Conservation (phyloP, 1,140 invertebrate genomes). For the Drosophila seguyi region DNA sequence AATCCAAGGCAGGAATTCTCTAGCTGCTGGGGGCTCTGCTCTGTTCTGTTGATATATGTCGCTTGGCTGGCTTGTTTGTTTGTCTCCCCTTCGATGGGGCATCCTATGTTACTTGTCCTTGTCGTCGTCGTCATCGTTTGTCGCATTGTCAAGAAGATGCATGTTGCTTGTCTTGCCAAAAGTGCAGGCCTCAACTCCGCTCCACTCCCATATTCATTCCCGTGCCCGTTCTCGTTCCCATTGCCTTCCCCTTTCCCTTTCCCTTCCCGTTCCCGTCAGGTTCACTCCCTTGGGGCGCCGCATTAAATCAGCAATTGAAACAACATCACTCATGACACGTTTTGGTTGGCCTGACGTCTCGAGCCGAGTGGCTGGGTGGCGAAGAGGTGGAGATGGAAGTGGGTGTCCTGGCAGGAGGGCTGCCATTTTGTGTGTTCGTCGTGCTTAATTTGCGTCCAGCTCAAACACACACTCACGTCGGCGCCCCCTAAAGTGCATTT, state of each 20-base stretch:
- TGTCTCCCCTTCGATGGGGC: slow-evolving; percentile 42
- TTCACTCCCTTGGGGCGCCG: slow-evolving; percentile 55
- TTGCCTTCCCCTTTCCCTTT: slow-evolving; percentile 12
- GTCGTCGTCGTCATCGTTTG: slow-evolving; percentile 81
- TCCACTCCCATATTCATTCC: slow-evolving; percentile 10
- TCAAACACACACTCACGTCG: slow-evolving; percentile 26
- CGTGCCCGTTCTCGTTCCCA: background rate
- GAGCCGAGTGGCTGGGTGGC: slow-evolving; percentile 21
- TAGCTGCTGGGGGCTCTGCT: slow-evolving; percentile 34
- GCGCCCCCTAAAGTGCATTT: slow-evolving; percentile 77
- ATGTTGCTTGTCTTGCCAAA: slow-evolving; percentile 81
- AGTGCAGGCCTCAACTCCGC: slow-evolving; percentile 23
- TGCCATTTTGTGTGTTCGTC: slow-evolving; percentile 74
- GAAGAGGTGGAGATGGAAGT: background rate
- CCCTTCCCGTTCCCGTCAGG: slow-evolving; percentile 22
- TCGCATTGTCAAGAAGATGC: slow-evolving; percentile 83
- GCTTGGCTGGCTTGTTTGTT: slow-evolving; percentile 76
- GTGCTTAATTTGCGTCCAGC: slow-evolving; percentile 77
- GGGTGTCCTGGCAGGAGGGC: slow-evolving; percentile 17
- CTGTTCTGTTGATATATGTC: slow-evolving; percentile 73
- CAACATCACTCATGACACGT: slow-evolving; percentile 84
- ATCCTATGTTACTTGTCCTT: slow-evolving; percentile 69
- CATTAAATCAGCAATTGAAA: slow-evolving; percentile 84
- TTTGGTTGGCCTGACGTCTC: slow-evolving; percentile 58
- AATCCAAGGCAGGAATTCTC: slow-evolving; percentile 5